These are phyloP conservation scores for Torymus auratus DNA, from an alignment of 2,888 invertebrate genomes.

Conservation along the genomic window DNA sequence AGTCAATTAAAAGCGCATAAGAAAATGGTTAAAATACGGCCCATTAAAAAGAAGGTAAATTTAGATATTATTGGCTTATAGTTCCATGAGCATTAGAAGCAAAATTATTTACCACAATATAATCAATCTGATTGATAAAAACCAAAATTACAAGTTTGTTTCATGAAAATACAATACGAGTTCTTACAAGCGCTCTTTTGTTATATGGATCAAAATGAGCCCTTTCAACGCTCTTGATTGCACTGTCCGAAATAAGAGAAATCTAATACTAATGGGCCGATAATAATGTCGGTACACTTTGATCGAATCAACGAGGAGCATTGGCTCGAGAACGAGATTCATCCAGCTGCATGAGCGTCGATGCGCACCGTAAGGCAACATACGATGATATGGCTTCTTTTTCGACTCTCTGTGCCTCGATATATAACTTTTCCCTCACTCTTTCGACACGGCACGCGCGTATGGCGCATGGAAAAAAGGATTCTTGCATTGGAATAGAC, in stretches of 20 bases:
- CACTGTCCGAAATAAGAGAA: slow-evolving; percentile 23
- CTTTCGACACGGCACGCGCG: not conserved
- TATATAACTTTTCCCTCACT: slow-evolving; percentile 25
- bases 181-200: not conserved
- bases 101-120: too few relatives aligned
- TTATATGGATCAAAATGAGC: not conserved
- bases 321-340: slow-evolving; percentile 44
- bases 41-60: too few relatives aligned
- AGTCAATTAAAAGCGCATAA: too few relatives aligned
- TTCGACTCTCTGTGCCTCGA: not conserved
- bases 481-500: slow-evolving; percentile 36
- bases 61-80: too few relatives aligned
- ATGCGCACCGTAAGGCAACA: slow-evolving; percentile 24
- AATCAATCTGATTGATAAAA: too few relatives aligned
- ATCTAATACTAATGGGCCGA: slow-evolving; percentile 43
- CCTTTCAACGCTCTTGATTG: slow-evolving; percentile 18
- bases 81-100: too few relatives aligned
- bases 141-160: too few relatives aligned
- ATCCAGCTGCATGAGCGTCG: slow-evolving; percentile 15
- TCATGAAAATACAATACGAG: too few relatives aligned
- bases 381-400: slow-evolving; percentile 50
- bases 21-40: too few relatives aligned
- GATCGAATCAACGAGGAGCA: slow-evolving; percentile 39
- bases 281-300: slow-evolving; percentile 54
- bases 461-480: not conserved